Evolutionary conservation across 2,888 invertebrate species (phyloP).

Genomic region (Oligia fasciuncula): DNA sequence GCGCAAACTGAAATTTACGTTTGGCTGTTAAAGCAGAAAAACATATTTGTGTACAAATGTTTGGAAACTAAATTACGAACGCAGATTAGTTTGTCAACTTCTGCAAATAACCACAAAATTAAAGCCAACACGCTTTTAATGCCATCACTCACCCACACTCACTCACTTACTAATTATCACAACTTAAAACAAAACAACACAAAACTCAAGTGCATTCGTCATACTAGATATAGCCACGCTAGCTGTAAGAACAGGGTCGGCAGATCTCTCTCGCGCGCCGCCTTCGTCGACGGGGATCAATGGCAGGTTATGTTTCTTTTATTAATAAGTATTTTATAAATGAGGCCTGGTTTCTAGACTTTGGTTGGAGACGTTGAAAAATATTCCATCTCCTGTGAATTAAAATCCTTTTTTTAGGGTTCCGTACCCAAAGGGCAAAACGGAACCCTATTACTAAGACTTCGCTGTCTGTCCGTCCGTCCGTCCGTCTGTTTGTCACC

Average conservation of each 20-base stretch:
- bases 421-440: no score
- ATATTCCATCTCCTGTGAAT: not conserved
- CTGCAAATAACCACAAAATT: not conserved
- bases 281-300: slow-evolving; percentile 89
- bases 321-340: not conserved
- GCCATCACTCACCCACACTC: not conserved
- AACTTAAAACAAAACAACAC: not conserved
- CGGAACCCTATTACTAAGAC: no score
- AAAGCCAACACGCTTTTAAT: not conserved
- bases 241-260: slow-evolving; percentile 77
- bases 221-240: slow-evolving; percentile 23
- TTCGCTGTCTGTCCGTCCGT: no score
- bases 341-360: not conserved
- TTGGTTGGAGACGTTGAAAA: slow-evolving; percentile 24
- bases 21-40: not conserved
- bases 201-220: slow-evolving; percentile 36
- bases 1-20: not conserved
- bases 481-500: no score
- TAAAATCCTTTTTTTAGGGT: not conserved
- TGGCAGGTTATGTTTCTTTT: slow-evolving; percentile 27
- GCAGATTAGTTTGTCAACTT: not conserved
- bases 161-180: not conserved
- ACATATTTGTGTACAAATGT: not conserved
- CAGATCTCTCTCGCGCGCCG: slow-evolving; percentile 95
- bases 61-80: not conserved